Base-by-base conservation (phyloP, 2,888 invertebrate genomes). In the Rhamnusium bicolor region DNA sequence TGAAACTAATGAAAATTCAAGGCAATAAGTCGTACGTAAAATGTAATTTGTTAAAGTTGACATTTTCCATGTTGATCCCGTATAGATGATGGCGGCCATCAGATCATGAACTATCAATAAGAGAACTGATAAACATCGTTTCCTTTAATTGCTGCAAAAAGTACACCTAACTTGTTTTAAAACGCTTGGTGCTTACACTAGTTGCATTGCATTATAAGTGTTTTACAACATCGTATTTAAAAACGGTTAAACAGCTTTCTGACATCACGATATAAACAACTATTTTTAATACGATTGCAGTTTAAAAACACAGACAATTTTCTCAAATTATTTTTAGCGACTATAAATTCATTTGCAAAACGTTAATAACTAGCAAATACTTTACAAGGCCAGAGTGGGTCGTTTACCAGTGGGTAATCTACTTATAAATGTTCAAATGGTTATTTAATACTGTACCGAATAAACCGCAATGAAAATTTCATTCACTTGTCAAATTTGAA, bases 121-220 rank as follows among this genome's bases (percentile, higher is more conserved):
- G 68, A 68, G 60, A 74, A 65, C 71, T 68, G 74, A 71, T 74
- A 71, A 68, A 63, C 63, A 71, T 74, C 71, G 74, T 71, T 18
- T 68, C 12, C 71, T 71, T 71, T 74, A 74, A 74, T 74, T 74
- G 69, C 74, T 32, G 47, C 74, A 74, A 74, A 71, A 74, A 74
- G 65, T 69, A 24, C 54, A 69, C 67, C 68, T 32, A 68, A 73
- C 74, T 74, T 66, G 74, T 74, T 71, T 66, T 51, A 14, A 74
- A 58, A 71, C 74, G 71, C 71, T 68, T 62, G 69, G 47, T 51
- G 63, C 51, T 49, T 51, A 51, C 49, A 51, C 47, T 24, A 61
- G 40, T 53, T 69, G 47, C 32, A 69, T 47, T 53, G 51, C 49
- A 51, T 69, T 69, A 40, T 32, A 32, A 61, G 24, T 14, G 40